Conservation (phyloP, 2,888 invertebrate species). For the Bombyx huttoni region DNA sequence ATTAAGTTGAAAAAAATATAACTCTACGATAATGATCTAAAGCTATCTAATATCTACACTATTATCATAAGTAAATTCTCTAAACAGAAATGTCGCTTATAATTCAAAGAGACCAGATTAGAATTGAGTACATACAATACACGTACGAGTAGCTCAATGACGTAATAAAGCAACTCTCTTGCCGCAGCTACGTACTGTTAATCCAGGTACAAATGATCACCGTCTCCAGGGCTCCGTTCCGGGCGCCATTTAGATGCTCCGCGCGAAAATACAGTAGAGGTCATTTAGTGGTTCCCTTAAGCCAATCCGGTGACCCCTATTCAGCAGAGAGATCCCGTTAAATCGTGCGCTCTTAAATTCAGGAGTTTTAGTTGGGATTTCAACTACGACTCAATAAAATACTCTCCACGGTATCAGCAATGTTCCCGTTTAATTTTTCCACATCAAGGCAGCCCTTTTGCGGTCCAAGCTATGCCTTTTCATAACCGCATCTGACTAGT, state of each 20-base stretch:
- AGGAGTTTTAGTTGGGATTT: no score
- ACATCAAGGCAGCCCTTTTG: neutral
- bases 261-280: no score
- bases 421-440: neutral
- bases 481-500: neutral
- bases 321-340: no score
- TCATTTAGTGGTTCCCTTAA: no score
- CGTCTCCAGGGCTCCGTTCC: neutral
- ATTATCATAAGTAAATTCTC: neutral
- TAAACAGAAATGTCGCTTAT: neutral
- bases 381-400: no score
- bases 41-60: no score
- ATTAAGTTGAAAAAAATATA: no score
- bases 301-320: no score
- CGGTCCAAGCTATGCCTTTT: neutral
- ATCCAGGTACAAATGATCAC: neutral
- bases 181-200: slow-evolving; percentile 2
- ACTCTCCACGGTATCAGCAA: neutral
- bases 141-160: neutral
- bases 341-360: no score
- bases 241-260: neutral
- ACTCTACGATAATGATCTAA: no score
- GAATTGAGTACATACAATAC: neutral
- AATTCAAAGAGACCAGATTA: neutral
- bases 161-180: slow-evolving; percentile 3